Percentiles rank a stretch among this genome's conserved stretches.
phyloP scores from a whole-genome alignment of 2,113 vertebrate species.

The Athene noctua region DNA sequence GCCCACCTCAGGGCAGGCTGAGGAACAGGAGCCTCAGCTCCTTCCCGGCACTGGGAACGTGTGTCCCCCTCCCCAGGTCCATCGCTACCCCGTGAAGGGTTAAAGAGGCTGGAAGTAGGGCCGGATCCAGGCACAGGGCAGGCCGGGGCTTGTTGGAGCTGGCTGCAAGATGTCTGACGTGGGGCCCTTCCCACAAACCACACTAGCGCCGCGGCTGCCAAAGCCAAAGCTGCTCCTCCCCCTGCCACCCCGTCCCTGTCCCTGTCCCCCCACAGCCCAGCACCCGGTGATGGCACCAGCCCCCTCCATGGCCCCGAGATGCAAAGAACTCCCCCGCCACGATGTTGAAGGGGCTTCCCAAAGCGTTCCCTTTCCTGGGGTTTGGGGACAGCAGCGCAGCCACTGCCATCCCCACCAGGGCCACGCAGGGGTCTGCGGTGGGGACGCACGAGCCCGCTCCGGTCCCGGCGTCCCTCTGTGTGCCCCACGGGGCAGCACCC shows the following conservation, averaged over 20 bases:
- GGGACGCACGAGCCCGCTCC: background rate
- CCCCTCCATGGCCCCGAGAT: accelerated
- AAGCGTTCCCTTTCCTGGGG: background rate
- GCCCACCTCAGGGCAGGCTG: background rate
- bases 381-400: background rate
- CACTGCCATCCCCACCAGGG: background rate
- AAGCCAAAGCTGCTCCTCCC: background rate
- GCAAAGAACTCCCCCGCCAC: background rate
- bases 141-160: background rate
- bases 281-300: accelerated
- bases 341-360: background rate
- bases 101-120: slow-evolving; percentile 2
- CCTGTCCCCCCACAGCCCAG: background rate
- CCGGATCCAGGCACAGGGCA: background rate
- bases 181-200: slow-evolving; percentile 39
- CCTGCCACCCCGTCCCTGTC: accelerated
- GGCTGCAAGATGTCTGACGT: slow-evolving; percentile 40
- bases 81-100: background rate
- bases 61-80: background rate
- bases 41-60: background rate
- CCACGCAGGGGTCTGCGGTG: accelerated
- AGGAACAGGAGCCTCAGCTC: background rate
- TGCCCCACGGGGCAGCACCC: background rate
- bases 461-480: accelerated
- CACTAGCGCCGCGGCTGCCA: background rate